Conservation (phyloP, 1,140 invertebrate species). For the Bombus polaris region DNA sequence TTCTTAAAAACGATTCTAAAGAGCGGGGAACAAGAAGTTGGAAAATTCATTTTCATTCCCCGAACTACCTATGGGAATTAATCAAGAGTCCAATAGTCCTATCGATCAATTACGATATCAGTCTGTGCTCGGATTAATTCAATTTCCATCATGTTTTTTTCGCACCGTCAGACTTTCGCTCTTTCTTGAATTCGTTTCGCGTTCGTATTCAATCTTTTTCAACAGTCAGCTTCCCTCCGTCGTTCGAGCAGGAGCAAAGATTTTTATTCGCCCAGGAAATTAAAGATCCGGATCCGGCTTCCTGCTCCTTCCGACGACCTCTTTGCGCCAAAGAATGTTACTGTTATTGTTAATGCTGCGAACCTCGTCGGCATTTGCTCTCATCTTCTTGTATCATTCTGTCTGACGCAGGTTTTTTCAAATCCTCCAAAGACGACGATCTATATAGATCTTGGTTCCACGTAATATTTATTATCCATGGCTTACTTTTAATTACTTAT, state of each 20-base stretch:
- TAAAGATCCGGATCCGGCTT: slow-evolving; percentile 24
- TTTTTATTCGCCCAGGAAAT: slow-evolving; percentile 41
- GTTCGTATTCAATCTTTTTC: slow-evolving; percentile 26
- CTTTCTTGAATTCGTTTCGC: neutral
- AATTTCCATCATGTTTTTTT: slow-evolving; percentile 9
- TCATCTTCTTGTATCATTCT: neutral
- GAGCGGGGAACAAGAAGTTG: neutral
- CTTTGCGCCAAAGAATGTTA: neutral
- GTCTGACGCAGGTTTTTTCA: neutral
- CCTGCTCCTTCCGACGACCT: neutral
- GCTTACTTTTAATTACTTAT: too few relatives aligned
- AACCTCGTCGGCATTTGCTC: neutral
- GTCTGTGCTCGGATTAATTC: neutral
- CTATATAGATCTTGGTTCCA: too few relatives aligned
- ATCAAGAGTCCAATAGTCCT: neutral
- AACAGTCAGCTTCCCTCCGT: neutral
- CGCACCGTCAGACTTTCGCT: neutral
- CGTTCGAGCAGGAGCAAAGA: neutral
- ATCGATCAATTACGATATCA: slow-evolving; percentile 7
- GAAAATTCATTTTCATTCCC: neutral
- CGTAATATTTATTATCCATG: too few relatives aligned
- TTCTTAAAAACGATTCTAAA: neutral
- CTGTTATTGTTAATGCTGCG: neutral
- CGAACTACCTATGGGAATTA: neutral
- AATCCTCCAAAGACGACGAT: too few relatives aligned